Evolutionary conservation across 2,797 vertebrate genomes (phyloP).

Genomic region (Poeciliopsis gracilis): DNA sequence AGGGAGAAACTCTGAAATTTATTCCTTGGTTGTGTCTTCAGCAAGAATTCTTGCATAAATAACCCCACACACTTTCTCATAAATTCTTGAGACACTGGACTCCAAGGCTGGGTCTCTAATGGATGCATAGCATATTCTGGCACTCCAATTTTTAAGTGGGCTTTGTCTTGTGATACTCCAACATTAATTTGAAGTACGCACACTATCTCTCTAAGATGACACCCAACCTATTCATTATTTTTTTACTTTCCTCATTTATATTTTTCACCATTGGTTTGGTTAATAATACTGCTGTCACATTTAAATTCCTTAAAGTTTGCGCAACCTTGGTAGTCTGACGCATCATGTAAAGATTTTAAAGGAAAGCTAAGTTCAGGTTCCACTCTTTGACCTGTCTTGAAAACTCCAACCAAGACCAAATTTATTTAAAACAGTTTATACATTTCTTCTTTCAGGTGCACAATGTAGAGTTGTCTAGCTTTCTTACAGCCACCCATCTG

Average conservation of each 20-base stretch:
- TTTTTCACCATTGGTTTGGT: constrained; percentile 36
- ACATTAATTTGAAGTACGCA: constrained; percentile 52
- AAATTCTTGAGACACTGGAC: constrained; percentile 60
- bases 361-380: constrained; percentile 36
- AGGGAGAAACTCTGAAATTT: constrained; percentile 62
- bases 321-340: constrained; percentile 27
- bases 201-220: constrained; percentile 43
- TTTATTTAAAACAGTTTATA: background rate
- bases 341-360: constrained; percentile 33
- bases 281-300: constrained; percentile 47
- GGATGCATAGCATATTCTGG: constrained; percentile 51
- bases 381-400: constrained; percentile 45
- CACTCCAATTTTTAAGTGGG: constrained; percentile 41
- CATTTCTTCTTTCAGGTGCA: background rate
- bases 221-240: constrained; percentile 52
- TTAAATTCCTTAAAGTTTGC: constrained; percentile 30
- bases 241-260: constrained; percentile 53
- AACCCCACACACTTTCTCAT: constrained; percentile 55
- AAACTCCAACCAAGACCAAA: constrained; percentile 21
- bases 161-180: constrained; percentile 44
- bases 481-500: background rate
- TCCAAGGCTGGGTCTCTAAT: constrained; percentile 50
- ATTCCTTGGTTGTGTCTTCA: constrained; percentile 62
- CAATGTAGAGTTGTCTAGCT: background rate
- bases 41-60: constrained; percentile 57